These are phyloP conservation scores for Buphagus erythrorhynchus DNA, from an alignment of 2,797 vertebrate genomes.

Conservation along the genomic window DNA sequence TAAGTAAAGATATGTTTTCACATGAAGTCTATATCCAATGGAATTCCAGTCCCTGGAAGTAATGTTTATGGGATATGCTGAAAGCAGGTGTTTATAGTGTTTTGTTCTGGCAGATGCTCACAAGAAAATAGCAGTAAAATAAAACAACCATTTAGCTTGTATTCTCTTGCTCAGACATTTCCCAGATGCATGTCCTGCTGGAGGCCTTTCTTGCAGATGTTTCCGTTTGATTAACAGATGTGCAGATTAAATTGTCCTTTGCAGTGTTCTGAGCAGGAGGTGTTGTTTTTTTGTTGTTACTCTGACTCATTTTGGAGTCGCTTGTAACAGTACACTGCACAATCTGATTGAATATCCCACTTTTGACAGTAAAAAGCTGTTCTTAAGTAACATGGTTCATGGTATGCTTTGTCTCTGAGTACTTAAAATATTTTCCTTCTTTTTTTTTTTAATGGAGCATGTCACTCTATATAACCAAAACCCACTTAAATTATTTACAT, in stretches of 20 bases:
- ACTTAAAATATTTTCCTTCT: background rate
- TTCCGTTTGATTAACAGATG: background rate
- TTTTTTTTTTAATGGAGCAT: background rate
- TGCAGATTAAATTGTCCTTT: background rate
- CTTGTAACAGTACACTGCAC: background rate
- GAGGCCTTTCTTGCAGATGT: background rate
- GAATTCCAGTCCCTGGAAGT: background rate
- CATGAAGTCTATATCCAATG: background rate
- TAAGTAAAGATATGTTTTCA: background rate
- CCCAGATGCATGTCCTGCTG: background rate
- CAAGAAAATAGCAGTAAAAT: background rate
- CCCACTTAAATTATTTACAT: slow-evolving; percentile 1
- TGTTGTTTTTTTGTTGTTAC: background rate
- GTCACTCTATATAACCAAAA: background rate
- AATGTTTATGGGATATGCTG: background rate
- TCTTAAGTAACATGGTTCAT: background rate
- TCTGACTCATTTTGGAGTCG: background rate
- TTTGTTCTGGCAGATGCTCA: background rate
- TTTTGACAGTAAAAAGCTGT: background rate
- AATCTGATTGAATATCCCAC: background rate
- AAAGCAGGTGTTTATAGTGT: background rate
- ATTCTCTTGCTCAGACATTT: background rate
- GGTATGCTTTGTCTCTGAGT: background rate
- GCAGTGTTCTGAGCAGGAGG: background rate
- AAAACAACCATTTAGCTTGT: background rate